Evolutionary conservation across 2,113 vertebrate genomes (phyloP).

Genomic region (Lepus americanus): DNA sequence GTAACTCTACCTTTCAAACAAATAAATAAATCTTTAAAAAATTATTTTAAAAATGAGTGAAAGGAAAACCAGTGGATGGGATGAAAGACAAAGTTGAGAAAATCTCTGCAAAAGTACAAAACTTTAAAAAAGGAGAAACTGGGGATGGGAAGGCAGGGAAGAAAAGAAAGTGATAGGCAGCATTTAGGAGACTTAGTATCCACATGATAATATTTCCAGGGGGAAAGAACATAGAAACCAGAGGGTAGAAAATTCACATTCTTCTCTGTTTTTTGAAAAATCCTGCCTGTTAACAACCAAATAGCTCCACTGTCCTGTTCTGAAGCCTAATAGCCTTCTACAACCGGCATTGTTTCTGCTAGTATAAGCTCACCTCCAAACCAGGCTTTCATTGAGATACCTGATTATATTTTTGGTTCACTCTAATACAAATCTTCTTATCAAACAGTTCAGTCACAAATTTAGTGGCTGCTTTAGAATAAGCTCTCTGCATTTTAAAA

Average conservation of each 20-base stretch:
- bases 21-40: too few species aligned
- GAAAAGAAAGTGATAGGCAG: background rate
- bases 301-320: background rate
- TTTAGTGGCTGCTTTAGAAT: background rate
- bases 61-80: background rate
- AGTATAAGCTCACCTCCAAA: background rate
- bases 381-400: background rate
- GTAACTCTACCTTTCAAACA: too few species aligned
- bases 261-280: conserved; percentile 31
- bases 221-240: background rate
- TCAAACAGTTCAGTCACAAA: conserved; percentile 16
- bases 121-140: background rate
- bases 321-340: background rate
- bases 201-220: background rate
- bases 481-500: background rate
- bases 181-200: background rate
- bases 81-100: background rate
- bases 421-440: background rate
- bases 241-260: background rate
- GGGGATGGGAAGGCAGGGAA: background rate
- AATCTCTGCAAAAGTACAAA: conserved; percentile 17
- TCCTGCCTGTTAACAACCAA: background rate
- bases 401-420: conserved; percentile 41
- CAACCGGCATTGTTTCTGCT: background rate
- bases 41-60: background rate